Percentiles rank a stretch among this genome's conserved stretches.
These are phyloP conservation scores for Pongo pygmaeus DNA, from an alignment of 2,113 vertebrate genomes.

Conservation along the genomic window DNA sequence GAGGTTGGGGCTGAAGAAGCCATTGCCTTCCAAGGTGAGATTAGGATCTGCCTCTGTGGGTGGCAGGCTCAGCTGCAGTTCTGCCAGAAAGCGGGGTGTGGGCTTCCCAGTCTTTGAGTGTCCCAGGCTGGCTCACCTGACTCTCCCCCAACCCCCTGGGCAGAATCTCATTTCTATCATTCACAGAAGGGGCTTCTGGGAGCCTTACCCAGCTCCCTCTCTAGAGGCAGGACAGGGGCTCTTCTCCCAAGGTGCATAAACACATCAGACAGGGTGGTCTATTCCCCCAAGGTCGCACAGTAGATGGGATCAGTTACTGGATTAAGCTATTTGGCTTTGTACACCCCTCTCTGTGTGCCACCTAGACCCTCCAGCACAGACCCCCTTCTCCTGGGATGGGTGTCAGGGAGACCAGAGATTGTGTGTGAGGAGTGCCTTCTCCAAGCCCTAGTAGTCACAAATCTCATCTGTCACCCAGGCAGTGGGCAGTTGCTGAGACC, in stretches of 20 bases:
- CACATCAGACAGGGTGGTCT: background rate
- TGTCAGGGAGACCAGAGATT: background rate
- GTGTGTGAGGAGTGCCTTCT: background rate
- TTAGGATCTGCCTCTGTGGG: slow-evolving; percentile 59
- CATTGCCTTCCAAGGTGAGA: slow-evolving; percentile 45
- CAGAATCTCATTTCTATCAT: background rate
- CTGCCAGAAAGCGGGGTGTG: slow-evolving; percentile 49
- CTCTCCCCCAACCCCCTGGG: background rate
- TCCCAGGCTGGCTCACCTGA: background rate
- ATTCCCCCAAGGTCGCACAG: background rate
- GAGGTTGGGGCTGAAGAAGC: background rate
- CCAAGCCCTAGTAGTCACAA: background rate
- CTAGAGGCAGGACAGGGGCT: background rate
- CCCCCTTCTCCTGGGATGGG: background rate
- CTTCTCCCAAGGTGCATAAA: background rate
- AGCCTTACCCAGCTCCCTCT: background rate
- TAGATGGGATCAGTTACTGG: background rate
- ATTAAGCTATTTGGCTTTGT: background rate
- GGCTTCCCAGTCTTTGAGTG: background rate
- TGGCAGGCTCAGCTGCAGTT: background rate
- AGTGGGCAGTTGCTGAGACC: background rate
- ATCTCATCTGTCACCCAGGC: background rate
- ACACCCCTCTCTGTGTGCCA: background rate
- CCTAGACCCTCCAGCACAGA: background rate
- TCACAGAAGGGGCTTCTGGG: background rate